phyloP scores from a whole-genome alignment of 2,797 vertebrate genomes.

The Acanthurus lineatus region DNA sequence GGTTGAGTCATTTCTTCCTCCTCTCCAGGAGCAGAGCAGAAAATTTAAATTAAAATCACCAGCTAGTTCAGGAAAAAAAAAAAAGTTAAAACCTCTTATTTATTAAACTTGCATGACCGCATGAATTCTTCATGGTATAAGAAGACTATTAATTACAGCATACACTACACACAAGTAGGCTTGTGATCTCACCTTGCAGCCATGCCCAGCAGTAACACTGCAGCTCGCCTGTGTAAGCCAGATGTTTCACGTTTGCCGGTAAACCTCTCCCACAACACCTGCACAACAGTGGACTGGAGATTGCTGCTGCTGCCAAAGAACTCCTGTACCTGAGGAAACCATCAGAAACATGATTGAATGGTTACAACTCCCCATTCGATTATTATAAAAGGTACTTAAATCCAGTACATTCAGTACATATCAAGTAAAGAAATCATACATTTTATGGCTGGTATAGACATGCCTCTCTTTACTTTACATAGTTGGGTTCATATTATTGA shows the following conservation, averaged over 20 bases:
- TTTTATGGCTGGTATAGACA: neutral
- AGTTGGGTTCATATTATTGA: neutral
- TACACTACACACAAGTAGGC: neutral
- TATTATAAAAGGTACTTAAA: neutral
- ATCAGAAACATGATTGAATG: conserved; percentile 19
- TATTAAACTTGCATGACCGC: neutral
- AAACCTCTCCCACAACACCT: conserved; percentile 94
- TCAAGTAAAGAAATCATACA: neutral
- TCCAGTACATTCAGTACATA: neutral
- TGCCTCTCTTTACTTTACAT: neutral
- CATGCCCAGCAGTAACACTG: conserved; percentile 94
- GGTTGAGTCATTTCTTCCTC: neutral
- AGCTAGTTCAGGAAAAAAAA: neutral
- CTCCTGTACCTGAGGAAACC: conserved; percentile 89
- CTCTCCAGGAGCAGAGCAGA: neutral
- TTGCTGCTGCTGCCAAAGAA: conserved; percentile 90
- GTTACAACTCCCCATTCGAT: neutral
- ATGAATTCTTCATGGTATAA: neutral
- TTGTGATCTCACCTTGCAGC: conserved; percentile 89
- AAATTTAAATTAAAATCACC: neutral
- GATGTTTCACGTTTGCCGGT: conserved; percentile 89
- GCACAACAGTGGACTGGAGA: conserved; percentile 87
- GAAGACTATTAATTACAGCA: neutral
- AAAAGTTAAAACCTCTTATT: neutral
- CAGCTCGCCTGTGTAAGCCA: conserved; percentile 85